Base-by-base conservation (phyloP, 2,888 invertebrate genomes). In the Kuschelorhynchus macadamiae region DNA sequence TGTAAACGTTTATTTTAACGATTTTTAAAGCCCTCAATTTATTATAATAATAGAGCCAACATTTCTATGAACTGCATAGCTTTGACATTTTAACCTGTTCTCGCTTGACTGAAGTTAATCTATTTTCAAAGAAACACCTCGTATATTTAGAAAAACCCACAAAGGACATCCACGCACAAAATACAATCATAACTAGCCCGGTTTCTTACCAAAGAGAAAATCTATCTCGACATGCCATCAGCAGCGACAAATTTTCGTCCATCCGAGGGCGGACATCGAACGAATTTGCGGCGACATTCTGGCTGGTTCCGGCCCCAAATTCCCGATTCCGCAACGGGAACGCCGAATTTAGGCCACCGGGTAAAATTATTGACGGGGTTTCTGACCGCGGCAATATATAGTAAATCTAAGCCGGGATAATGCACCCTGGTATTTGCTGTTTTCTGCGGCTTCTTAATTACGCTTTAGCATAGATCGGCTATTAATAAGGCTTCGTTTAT, bases 231-330 rank as follows among this genome's bases (percentile, higher is more conserved):
- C 53, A 30, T 14, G 8, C 8, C 18, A n/a, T n/a, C n/a, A n/a
- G n/a, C n/a, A n/a, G n/a, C 32, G 49, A 39, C 52, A 53, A 53
- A 53, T 55, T 55, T 25, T 55, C 33, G 41, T 55, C 53, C 41
- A 55, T 55, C 16, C 41, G 12, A n/a, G n/a, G n/a, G n/a, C 32
- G 52, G 33, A 52, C 52, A 52, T 52, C 52, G 52, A 52, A 21
- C 33, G 52, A 52, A 52, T 32, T 33, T 52, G 14, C 21, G 52
- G 52, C 52, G 52, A 52, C 52, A 52, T 18, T 17, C 32, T 33
- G 52, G 52, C 52, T 30, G 44, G 53, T 21, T 55, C 41, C 2
- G 41, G 41, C 14, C 53, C 53, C 53, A 41, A 41, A 41, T 52
- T 55, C 41, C 39, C 41, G 41, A 41, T 41, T 55, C 36, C 20